Base-by-base conservation (phyloP, 2,113 vertebrate species). In the Oncorhynchus clarkii region DNA sequence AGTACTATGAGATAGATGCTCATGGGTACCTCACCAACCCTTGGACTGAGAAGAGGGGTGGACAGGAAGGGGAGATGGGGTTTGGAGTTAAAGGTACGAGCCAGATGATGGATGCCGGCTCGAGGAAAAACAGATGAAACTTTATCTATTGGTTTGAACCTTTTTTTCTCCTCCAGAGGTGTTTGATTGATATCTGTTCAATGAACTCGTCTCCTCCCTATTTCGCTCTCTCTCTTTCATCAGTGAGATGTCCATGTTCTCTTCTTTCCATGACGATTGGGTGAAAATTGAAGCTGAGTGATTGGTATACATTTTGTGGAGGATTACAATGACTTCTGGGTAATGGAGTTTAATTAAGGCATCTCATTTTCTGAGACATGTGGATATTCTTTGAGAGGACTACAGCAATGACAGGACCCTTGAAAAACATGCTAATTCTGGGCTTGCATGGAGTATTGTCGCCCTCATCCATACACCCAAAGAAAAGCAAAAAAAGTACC, bases 71-170 rank as follows among this genome's bases (percentile, higher is more conserved):
- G 45, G 80, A 86, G 75, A 80, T 80, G 59, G 72, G 79, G 20
- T 81, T 87, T n/a, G 70, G 80, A 39, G 39, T 78, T 74, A 85
- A 88, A 78, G 86, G 73, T 75, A 82, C 68, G 73, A 80, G 62
- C 48, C 88, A 67, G 66, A 71, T 81, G 20, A 73, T 76, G 73
- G 88, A 91, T 71, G 75, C 82, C 49, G 79, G 83, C 74, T 89
- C 78, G 34, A 90, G 91, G 78, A 92, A 91, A 75, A 91, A 92
- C 60, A 94, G 93, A 93, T 93, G 93, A 93, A 92, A 92, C 83
- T n/a, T 31, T 31, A 45, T 4, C 67, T 77, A 72, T 14, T 3
- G 39, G 26, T 22, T 51, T 24, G 49, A 16, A 26, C 77, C 49
- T 80, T 72, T 82, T 82, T 71, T 67, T 76, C 80, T 81, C 79